phyloP scores from a whole-genome alignment of 2,888 invertebrate species.

The Aspidiotus rigidus region DNA sequence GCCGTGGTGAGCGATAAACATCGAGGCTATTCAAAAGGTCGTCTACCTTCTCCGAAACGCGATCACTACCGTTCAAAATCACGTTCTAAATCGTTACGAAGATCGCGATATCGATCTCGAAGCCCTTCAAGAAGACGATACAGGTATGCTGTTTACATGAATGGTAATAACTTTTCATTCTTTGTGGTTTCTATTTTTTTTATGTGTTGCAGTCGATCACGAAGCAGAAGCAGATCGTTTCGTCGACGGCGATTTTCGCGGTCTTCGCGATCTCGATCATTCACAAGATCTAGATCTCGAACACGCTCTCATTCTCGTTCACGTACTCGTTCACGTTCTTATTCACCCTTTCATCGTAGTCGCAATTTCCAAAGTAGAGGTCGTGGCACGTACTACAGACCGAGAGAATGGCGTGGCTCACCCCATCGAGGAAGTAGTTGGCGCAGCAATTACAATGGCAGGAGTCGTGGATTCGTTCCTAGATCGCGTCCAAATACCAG shows the following conservation, averaged over 20 bases:
- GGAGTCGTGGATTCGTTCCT: neutral
- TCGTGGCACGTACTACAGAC: constrained; percentile 69
- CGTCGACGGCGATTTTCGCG: constrained; percentile 6
- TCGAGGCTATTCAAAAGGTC: constrained; percentile 35
- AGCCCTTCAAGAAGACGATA: constrained; percentile 21
- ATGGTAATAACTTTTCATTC: too few relatives aligned
- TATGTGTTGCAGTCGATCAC: constrained; percentile 5
- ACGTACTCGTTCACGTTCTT: constrained; percentile 24
- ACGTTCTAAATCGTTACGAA: neutral
- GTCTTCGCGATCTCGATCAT: constrained; percentile 31
- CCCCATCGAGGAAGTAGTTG: constrained; percentile 45
- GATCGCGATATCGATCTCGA: neutral
- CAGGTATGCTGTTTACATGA: neutral
- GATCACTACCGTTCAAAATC: constrained; percentile 9
- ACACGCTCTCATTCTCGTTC: constrained; percentile 34
- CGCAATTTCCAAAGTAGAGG: constrained; percentile 55
- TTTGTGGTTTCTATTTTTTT: too few relatives aligned
- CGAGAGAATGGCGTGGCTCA: constrained; percentile 58
- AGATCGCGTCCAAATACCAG: constrained; percentile 2
- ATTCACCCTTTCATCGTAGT: constrained; percentile 49
- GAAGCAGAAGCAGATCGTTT: constrained; percentile 15
- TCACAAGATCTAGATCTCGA: constrained; percentile 33
- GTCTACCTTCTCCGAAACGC: constrained; percentile 5
- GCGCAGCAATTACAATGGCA: constrained; percentile 11
- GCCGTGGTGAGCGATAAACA: constrained; percentile 33